Base-by-base conservation (phyloP, 2,888 invertebrate species). In the Junonia oenone region DNA sequence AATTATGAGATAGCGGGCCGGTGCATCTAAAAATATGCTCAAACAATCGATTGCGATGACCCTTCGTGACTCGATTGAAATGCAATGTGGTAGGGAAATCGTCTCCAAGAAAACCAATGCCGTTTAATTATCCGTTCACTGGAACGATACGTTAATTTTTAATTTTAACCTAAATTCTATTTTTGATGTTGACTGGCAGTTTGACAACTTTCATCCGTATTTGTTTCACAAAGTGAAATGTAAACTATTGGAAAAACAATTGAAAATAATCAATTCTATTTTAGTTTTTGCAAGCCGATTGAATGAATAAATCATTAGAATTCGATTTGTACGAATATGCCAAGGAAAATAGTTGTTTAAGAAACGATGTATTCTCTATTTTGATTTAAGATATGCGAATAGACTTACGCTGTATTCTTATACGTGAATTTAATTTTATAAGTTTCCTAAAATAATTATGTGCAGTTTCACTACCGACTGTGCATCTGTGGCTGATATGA, bases 21-120 rank as follows among this genome's bases (percentile, higher is more conserved):
- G 67, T 76, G 80, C 83, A 86, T 88, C 89, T 89, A 89, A 89
- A 88, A 88, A 89, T 89, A 89, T 84, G 79, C 76, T 63, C 65
- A 49, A 54, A 48, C 70, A 75, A 87, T 89, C 86, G 83, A 86
- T 88, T 63, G 68, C 67, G 71, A 64, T 74, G 75, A 76, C 77
- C 77, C 76, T 67, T 72, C 61, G 35, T 48, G 48, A 51, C 55
- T 60, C 38, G 68, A 72, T 74, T 68, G 71, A 73, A 72, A 67
- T 59, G 50, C 56, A 56, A 52, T 58, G 50, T 55, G 49, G 45
- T 31, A 48, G 40, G 47, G 26, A 54, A 54, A 48, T 54, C 43
- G 40, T 48, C 53, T 54, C 29, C 14, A 9, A 47, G 47, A 43
- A 48, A 38, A 47, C 22, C 11, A 38, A 40, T 27, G 29, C 1